Conservation (phyloP, 1,140 invertebrate species). For the Diachasmimorpha longicaudata region DNA sequence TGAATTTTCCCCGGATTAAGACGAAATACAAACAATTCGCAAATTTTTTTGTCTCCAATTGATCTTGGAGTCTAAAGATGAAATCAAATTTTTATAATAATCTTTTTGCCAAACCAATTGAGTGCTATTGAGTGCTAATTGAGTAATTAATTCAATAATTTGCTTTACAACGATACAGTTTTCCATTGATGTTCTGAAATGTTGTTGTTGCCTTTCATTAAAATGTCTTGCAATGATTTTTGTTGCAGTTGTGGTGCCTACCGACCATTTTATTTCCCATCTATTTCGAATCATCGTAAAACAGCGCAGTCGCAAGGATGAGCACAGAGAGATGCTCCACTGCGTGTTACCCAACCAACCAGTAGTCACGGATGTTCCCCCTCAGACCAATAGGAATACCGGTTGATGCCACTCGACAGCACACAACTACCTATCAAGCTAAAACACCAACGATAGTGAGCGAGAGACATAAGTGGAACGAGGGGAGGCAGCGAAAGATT, state of each 20-base stretch:
- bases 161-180: too few relatives aligned
- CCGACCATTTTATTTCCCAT: conserved; percentile 52
- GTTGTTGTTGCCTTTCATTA: too few relatives aligned
- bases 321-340: conserved; percentile 58
- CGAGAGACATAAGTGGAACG: conserved; percentile 5
- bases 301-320: conserved; percentile 58
- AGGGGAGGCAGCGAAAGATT: not conserved
- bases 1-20: not conserved
- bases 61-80: too few relatives aligned
- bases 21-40: too few relatives aligned
- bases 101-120: too few relatives aligned
- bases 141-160: too few relatives aligned
- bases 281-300: conserved; percentile 27
- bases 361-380: conserved; percentile 41
- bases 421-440: conserved; percentile 3
- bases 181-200: too few relatives aligned
- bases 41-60: too few relatives aligned
- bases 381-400: conserved; percentile 40
- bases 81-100: too few relatives aligned
- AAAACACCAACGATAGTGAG: not conserved
- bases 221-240: too few relatives aligned
- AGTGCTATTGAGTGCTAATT: not conserved
- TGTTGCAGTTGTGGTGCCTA: too few relatives aligned
- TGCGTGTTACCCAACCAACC: conserved; percentile 37
- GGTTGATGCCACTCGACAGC: conserved; percentile 35